Evolutionary conservation across 1,140 invertebrate genomes (phyloP).

Genomic region (Scaptomyza graminum): DNA sequence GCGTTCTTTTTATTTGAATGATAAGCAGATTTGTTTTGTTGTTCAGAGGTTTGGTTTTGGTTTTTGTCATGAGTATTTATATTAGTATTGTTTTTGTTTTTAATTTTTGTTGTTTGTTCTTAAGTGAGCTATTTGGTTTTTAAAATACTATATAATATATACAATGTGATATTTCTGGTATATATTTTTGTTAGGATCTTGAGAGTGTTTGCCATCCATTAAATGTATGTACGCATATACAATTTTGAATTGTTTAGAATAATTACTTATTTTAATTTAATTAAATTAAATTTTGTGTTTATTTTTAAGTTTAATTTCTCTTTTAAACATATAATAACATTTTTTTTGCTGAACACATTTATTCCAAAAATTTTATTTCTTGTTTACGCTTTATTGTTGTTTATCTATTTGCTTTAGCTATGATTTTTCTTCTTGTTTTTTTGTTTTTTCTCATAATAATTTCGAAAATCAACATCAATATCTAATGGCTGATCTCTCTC

Average conservation of each 20-base stretch:
- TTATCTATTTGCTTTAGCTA: slow-evolving; percentile 33
- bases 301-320: slow-evolving; percentile 50
- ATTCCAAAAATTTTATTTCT: slow-evolving; percentile 75
- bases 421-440: not conserved
- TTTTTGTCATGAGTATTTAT: slow-evolving; percentile 37
- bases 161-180: slow-evolving; percentile 43
- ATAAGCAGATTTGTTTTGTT: slow-evolving; percentile 15
- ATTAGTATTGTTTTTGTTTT: slow-evolving; percentile 26
- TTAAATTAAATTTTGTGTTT: slow-evolving; percentile 45
- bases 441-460: slow-evolving; percentile 12
- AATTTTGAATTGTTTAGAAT: slow-evolving; percentile 70
- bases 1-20: slow-evolving; percentile 35
- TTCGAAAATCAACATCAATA: slow-evolving; percentile 21
- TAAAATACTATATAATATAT: slow-evolving; percentile 24
- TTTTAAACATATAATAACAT: slow-evolving; percentile 83
- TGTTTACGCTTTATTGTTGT: slow-evolving; percentile 37
- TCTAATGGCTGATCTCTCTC: slow-evolving; percentile 16
- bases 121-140: slow-evolving; percentile 37
- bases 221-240: slow-evolving; percentile 55
- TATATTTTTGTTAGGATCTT: slow-evolving; percentile 26
- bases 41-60: slow-evolving; percentile 9
- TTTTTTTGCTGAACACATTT: slow-evolving; percentile 81
- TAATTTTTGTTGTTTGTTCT: slow-evolving; percentile 27
- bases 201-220: slow-evolving; percentile 30
- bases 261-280: slow-evolving; percentile 69